A percentile compares a stretch with the other conserved stretches of the same genome.
Conservation (phyloP, 2,113 vertebrate genomes). For the Galbula dea region DNA sequence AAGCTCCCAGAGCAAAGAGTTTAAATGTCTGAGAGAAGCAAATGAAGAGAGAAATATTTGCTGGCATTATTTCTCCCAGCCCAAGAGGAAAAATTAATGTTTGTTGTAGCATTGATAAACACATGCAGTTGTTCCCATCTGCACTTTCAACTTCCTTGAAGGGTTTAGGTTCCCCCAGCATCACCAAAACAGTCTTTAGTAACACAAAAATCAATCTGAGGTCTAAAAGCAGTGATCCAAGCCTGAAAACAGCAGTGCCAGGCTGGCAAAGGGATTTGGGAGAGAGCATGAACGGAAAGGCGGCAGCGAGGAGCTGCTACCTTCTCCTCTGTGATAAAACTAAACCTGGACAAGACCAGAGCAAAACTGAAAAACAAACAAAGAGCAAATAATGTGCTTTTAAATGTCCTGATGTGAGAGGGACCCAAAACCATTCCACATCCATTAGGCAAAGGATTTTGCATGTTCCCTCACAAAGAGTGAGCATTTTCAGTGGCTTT, state of each 20-base stretch:
- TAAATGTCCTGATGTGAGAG: slow-evolving; percentile 14
- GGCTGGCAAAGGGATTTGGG: accelerated
- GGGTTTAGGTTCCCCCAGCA: background rate
- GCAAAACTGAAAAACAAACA: background rate
- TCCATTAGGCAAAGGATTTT: slow-evolving; percentile 67
- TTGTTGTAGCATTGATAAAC: background rate
- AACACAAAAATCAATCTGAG: background rate
- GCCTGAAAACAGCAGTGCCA: background rate
- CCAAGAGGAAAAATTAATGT: background rate
- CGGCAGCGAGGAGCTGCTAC: accelerated
- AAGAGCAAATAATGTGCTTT: background rate
- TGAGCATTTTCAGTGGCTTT: slow-evolving; percentile 68
- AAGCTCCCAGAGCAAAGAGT: accelerated
- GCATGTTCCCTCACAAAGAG: slow-evolving; percentile 65
- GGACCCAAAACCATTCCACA: background rate
- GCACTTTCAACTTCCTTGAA: background rate
- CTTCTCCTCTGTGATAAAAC: background rate
- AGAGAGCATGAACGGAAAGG: accelerated
- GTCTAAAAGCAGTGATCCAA: background rate
- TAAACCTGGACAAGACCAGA: background rate
- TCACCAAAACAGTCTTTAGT: background rate
- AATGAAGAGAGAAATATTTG: background rate
- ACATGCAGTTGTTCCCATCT: background rate
- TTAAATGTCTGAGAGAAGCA: background rate
- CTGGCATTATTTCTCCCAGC: background rate